Evolutionary conservation across 2,113 vertebrate genomes (phyloP), one percentile per base, ranked within the genome.

Genomic region (Capreolus pygargus): DNA sequence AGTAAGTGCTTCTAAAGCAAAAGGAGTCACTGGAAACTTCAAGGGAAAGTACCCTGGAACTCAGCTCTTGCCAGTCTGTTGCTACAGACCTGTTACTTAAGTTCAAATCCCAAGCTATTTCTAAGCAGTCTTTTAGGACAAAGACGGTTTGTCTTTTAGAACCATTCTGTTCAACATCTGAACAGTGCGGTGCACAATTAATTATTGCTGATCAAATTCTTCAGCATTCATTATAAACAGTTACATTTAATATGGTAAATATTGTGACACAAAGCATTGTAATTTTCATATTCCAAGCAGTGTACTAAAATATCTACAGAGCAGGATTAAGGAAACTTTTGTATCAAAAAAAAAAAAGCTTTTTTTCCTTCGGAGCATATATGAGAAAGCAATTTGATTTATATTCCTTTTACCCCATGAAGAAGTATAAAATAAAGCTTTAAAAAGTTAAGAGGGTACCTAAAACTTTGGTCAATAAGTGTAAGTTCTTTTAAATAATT

Each of bases 321-420:
- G 30, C 33, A 93, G 16, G n/a, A 82, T 82, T 78, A 93, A 94
- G 55, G 36, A 86, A 93, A 93, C 39, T 43, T 84, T 67, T 61
- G 1, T 52, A 47, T 43, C 58, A 33, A 96, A 86, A 52, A 88
- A 25, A 67, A 70, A 74, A 39, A 74, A 7, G 27, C 36, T 57
- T 87, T 36, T 76, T 67, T 28, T n/a, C 6, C 50, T 96, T 85
- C 74, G 33, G 81, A 23, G 23, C 82, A 30, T 39, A 6, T 91
- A 60, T 88, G 57, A 82, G 94, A 93, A 97, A 89, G 67, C 25
- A 82, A 70, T 16, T 81, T 94, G 88, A 82, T 21, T 81, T 87
- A 47, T 36, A 57, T 60, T 93, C 27, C 47, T 82, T 81, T 97
- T 90, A 57, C 43, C 7, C 67, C 11, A 10, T 45, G 8, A 13